phyloP scores from a whole-genome alignment of 2,113 vertebrate species.

The Pimephales promelas region DNA sequence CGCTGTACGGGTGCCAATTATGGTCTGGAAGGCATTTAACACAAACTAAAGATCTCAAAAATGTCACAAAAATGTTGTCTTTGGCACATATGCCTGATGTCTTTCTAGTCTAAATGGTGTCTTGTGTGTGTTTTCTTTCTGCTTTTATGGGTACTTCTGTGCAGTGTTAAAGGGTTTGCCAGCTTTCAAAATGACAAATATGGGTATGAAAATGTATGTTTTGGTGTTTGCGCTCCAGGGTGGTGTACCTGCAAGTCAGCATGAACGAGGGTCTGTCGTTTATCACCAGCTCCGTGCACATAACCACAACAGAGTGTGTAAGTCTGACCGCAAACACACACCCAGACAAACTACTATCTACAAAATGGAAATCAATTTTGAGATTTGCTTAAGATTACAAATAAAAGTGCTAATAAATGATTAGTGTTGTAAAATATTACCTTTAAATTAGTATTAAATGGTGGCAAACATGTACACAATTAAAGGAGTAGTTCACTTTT shows the following conservation, averaged over 20 bases:
- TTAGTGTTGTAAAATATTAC: too few relatives aligned
- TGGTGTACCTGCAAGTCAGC: slow-evolving; percentile 91
- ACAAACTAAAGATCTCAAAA: background rate
- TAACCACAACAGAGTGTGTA: slow-evolving; percentile 88
- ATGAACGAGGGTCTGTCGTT: slow-evolving; percentile 89
- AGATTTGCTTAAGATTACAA: background rate
- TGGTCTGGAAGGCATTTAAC: slow-evolving; percentile 12
- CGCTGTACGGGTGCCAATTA: slow-evolving; percentile 5
- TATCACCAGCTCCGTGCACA: slow-evolving; percentile 87
- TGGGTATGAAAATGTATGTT: background rate
- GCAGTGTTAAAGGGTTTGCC: background rate
- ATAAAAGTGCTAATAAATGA: background rate
- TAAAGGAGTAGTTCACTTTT: too few relatives aligned
- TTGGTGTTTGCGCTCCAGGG: slow-evolving; percentile 76
- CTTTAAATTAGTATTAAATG: too few relatives aligned
- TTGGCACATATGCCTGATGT: background rate
- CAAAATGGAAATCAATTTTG: background rate
- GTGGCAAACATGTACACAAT: too few relatives aligned
- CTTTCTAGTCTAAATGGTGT: background rate
- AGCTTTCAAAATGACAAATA: background rate
- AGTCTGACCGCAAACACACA: slow-evolving; percentile 64
- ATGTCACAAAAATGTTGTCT: background rate
- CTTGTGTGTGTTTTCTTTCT: background rate
- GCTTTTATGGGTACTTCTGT: background rate
- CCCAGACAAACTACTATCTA: background rate